Evolutionary conservation across 2,888 invertebrate species (phyloP).

Genomic region (Seira ritae): DNA sequence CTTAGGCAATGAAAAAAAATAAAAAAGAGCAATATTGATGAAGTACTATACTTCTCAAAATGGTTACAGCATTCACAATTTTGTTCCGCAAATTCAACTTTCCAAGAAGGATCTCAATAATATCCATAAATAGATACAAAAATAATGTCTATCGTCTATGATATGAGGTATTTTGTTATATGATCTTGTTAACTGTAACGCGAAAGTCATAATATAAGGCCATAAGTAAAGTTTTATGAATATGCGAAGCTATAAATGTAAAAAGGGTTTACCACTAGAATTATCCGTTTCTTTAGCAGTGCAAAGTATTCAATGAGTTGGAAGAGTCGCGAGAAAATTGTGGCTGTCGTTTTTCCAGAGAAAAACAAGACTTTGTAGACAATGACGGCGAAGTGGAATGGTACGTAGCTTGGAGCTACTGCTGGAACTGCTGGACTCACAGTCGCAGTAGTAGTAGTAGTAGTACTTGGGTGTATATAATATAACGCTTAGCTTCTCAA

Average conservation of each 20-base stretch:
- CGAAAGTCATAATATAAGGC: not conserved
- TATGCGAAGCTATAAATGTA: not conserved
- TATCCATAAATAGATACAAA: too few relatives aligned
- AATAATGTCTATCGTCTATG: too few relatives aligned
- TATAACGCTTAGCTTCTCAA: not conserved
- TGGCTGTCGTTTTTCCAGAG: slow-evolving; percentile 22
- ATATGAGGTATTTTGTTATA: too few relatives aligned
- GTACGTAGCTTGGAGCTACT: not conserved
- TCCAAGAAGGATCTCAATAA: too few relatives aligned
- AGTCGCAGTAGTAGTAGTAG: slow-evolving; percentile 17
- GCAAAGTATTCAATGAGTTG: slow-evolving; percentile 36
- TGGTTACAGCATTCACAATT: too few relatives aligned
- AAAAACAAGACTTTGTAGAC: slow-evolving; percentile 30
- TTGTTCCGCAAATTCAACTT: too few relatives aligned
- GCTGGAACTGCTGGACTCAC: slow-evolving; percentile 14
- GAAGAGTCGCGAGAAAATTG: slow-evolving; percentile 37
- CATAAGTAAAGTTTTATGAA: not conserved
- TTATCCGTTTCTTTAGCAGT: slow-evolving; percentile 61
- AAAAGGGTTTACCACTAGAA: slow-evolving; percentile 40
- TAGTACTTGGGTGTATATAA: not conserved
- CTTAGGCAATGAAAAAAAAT: too few relatives aligned
- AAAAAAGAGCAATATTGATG: too few relatives aligned
- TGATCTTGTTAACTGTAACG: too few relatives aligned
- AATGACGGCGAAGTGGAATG: slow-evolving; percentile 13
- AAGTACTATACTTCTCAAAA: too few relatives aligned